phyloP scores from a whole-genome alignment of 1,140 invertebrate genomes.

The Leptestheria dahalacensis region DNA sequence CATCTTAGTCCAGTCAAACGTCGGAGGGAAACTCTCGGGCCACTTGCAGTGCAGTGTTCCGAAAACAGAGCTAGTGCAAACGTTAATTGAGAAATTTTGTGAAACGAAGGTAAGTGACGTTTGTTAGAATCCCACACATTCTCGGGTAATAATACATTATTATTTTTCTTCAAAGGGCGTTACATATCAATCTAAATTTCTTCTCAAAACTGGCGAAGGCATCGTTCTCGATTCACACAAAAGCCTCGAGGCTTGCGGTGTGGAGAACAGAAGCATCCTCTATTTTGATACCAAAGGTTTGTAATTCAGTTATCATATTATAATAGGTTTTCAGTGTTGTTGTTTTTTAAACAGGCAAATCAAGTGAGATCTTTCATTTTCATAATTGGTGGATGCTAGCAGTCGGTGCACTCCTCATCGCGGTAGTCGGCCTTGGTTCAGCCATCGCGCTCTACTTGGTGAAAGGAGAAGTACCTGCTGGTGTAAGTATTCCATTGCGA shows the following conservation, averaged over 20 bases:
- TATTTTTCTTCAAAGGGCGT: slow-evolving; percentile 11
- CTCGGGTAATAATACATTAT: background rate
- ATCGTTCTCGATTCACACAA: slow-evolving; percentile 13
- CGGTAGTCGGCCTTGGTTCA: slow-evolving; percentile 24
- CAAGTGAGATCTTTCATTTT: slow-evolving; percentile 21
- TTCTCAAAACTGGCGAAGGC: slow-evolving; percentile 13
- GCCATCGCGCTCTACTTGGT: slow-evolving; percentile 19
- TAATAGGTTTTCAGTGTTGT: background rate
- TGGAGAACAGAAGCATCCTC: slow-evolving; percentile 14
- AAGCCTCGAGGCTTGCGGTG: slow-evolving; percentile 1
- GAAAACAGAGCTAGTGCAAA: slow-evolving; percentile 11
- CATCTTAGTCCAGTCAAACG: background rate
- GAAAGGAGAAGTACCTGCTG: slow-evolving; percentile 12
- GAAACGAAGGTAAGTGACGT: slow-evolving; percentile 16
- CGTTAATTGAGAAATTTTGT: slow-evolving; percentile 17
- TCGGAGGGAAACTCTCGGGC: slow-evolving; percentile 1
- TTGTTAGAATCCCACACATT: background rate
- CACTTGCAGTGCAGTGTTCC: slow-evolving; percentile 3
- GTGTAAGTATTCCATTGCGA: slow-evolving; percentile 17
- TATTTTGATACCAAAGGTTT: slow-evolving; percentile 14
- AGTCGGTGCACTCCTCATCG: slow-evolving; percentile 25
- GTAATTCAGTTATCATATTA: background rate
- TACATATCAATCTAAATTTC: slow-evolving; percentile 11
- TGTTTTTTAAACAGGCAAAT: slow-evolving; percentile 19
- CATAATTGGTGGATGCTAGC: slow-evolving; percentile 28